Conservation (phyloP, 2,888 invertebrate genomes). For the Bruchidius siliquastri region DNA sequence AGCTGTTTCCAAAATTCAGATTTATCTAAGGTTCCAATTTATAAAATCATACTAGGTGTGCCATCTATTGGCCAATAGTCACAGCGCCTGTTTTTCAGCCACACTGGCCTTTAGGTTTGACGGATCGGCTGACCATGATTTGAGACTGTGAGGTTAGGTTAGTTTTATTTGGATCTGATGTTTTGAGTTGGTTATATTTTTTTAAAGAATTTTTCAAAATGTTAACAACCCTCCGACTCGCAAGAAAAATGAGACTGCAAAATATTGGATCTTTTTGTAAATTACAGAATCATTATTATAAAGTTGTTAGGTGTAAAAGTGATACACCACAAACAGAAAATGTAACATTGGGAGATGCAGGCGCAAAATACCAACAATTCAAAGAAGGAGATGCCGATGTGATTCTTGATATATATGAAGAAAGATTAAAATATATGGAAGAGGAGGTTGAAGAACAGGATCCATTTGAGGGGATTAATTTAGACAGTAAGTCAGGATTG, state of each 20-base stretch:
- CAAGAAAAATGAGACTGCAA: background rate
- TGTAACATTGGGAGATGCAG: conserved; percentile 29
- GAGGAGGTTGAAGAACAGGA: conserved; percentile 43
- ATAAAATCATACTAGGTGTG: no score
- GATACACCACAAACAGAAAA: background rate
- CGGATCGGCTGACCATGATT: no score
- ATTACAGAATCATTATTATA: background rate
- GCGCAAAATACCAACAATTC: conserved; percentile 63
- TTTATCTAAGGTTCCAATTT: no score
- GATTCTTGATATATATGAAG: conserved; percentile 72
- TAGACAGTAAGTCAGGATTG: conserved; percentile 53
- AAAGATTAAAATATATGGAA: conserved; percentile 44
- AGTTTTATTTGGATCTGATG: no score
- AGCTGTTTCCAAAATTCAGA: no score
- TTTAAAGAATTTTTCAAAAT: background rate
- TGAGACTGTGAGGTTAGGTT: no score
- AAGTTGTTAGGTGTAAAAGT: background rate
- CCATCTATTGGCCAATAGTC: no score
- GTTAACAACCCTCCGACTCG: background rate
- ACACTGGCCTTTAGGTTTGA: no score
- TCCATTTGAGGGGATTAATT: conserved; percentile 59
- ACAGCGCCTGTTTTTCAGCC: no score
- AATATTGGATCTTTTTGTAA: background rate
- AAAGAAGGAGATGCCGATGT: conserved; percentile 64
- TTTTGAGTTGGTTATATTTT: no score